Evolutionary conservation across 2,113 vertebrate species (phyloP), one percentile per base, ranked within the genome.

Genomic region (Coracopsis vasa): DNA sequence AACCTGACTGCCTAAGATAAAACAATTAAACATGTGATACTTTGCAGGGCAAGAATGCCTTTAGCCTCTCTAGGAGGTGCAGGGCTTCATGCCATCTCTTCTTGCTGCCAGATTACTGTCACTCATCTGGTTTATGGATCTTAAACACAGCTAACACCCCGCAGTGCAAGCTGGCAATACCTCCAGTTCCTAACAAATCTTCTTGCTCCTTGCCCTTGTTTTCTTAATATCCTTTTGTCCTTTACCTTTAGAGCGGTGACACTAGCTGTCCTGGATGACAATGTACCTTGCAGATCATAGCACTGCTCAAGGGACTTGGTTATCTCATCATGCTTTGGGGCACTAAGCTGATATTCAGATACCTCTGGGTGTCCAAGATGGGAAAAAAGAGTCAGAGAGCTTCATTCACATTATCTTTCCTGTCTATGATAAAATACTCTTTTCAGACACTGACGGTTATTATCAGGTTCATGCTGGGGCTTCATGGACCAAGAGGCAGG

Each of bases 21-120:
- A 66, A 35, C 18, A 21, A 47, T 1, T 20, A 35, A 66, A 3
- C 10, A 1, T 1, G 2, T 0, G 7, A 16, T 13, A 47, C 56
- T 91, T 61, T 35, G 4, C 48, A 13, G 61, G 56, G 53, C 28
- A 24, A 17, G 41, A 72, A 58, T 2, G 24, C 25, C 6, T 62
- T 72, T 31, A 17, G 37, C 53, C 37, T 65, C 37, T 41, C 62
- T 1, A 21, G 71, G 65, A n/a, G 47, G 17, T 12, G 15, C 0
- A 16, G 23, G 23, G 35, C 11, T 91, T 73, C 64, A 10, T 3
- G 8, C 27, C 71, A 8, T 6, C 44, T 60, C 48, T 35, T 54
- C 44, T 25, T 60, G 44, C 58, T 54, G 67, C 33, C 35, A 35
- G 51, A 42, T 82, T 37, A 2, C n/a, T n/a, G 56, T 35, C 80